Percentiles rank a stretch among this genome's conserved stretches.
Evolutionary conservation across 2,113 vertebrate genomes (phyloP).

Genomic region (Forbesichthys papilliferus): DNA sequence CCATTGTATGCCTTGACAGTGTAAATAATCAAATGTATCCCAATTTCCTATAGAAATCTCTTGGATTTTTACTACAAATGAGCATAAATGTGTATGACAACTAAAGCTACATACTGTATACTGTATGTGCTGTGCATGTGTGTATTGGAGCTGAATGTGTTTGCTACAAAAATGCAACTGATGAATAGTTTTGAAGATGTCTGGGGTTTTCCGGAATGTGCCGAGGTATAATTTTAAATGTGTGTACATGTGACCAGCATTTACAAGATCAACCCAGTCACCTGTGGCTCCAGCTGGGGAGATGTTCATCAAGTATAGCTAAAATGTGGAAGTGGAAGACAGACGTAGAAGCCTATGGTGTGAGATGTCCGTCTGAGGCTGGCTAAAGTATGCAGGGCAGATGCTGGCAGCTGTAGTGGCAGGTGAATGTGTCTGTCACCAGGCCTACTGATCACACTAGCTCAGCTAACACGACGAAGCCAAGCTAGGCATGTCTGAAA

Average conservation of each 20-base stretch:
- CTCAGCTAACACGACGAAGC: constrained; percentile 39
- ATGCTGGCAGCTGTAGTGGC: constrained; percentile 58
- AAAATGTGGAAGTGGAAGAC: constrained; percentile 36
- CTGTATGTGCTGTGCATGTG: constrained; percentile 12
- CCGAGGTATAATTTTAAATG: too few species aligned
- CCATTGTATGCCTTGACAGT: too few species aligned
- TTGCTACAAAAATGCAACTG: too few species aligned
- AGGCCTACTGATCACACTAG: constrained; percentile 52
- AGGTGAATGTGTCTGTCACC: constrained; percentile 70
- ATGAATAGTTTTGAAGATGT: too few species aligned
- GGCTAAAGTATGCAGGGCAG: constrained; percentile 61
- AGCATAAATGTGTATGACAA: not conserved
- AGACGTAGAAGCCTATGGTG: constrained; percentile 33
- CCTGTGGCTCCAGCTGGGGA: constrained; percentile 15
- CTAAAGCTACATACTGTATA: not conserved
- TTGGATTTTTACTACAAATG: too few species aligned
- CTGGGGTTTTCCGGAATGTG: too few species aligned
- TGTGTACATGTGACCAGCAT: too few species aligned
- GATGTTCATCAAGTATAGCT: not conserved
- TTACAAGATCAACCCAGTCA: not conserved
- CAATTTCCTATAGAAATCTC: too few species aligned
- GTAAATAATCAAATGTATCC: too few species aligned
- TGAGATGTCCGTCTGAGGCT: constrained; percentile 46
- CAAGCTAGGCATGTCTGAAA: constrained; percentile 43
- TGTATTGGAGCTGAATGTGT: too few species aligned